Evolutionary conservation across 92 coral and sea anemone genomes (phyloP).

Genomic region (Actinostola sp.): DNA sequence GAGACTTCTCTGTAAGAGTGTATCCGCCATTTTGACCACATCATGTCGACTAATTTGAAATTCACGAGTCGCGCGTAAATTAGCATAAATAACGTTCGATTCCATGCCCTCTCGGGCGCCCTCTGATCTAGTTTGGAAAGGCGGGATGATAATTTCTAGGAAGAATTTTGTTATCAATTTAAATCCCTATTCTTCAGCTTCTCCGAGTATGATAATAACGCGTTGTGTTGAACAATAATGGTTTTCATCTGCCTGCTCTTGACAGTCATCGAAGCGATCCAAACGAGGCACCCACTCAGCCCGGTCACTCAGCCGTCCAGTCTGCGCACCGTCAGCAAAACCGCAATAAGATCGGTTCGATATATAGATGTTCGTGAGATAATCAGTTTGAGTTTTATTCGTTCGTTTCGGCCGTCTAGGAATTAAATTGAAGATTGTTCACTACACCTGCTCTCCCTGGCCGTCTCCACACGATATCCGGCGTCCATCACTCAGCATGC

Average conservation of each 20-base stretch:
- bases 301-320: slow-evolving; percentile 1
- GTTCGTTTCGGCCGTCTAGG: too few relatives aligned
- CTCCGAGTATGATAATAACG: too few relatives aligned
- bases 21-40: slow-evolving; percentile 86
- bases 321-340: too few relatives aligned
- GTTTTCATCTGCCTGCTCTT: not conserved
- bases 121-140: not conserved
- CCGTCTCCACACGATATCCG: not conserved
- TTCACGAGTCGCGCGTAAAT: slow-evolving; percentile 63
- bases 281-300: not conserved
- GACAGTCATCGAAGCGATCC: not conserved
- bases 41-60: slow-evolving; percentile 63
- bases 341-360: too few relatives aligned
- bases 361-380: not conserved
- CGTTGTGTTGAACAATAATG: not conserved
- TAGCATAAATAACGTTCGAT: slow-evolving; percentile 40
- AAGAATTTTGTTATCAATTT: not conserved
- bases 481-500: not conserved
- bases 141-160: too few relatives aligned
- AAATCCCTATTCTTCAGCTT: too few relatives aligned
- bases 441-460: slow-evolving; percentile 5
- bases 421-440: too few relatives aligned
- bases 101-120: slow-evolving; percentile 23
- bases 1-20: slow-evolving; percentile 37
- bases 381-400: too few relatives aligned